A percentile compares a stretch with the other conserved stretches of the same genome.
Evolutionary conservation across 2,797 vertebrate species (phyloP).

Genomic region (Tympanoctomys barrerae): DNA sequence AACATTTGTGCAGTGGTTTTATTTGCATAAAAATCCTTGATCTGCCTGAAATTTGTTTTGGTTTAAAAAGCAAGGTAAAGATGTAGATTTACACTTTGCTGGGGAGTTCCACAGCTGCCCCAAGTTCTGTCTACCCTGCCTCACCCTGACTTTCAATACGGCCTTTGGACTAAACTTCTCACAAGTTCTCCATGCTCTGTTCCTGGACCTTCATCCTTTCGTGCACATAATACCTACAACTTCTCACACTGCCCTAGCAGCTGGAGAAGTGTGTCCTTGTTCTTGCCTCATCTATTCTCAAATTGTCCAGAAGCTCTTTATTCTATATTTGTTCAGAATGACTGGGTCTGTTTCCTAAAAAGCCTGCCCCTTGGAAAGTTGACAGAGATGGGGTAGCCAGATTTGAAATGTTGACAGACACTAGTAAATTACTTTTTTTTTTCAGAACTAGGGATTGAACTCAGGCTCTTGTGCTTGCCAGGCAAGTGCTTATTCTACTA

Average conservation of each 20-base stretch:
- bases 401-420: background rate
- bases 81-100: background rate
- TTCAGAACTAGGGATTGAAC: no score
- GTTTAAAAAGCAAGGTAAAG: constrained; percentile 45
- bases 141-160: background rate
- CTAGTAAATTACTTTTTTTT: background rate
- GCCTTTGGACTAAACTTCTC: background rate
- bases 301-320: background rate
- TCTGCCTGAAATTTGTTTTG: constrained; percentile 52
- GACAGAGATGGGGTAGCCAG: background rate
- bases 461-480: no score
- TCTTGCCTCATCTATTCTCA: background rate
- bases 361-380: background rate
- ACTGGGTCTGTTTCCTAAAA: background rate
- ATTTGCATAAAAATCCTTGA: constrained; percentile 49
- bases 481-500: no score
- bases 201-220: background rate
- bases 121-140: background rate
- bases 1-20: constrained; percentile 48
- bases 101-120: background rate
- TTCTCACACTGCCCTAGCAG: background rate
- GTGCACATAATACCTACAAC: background rate
- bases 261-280: background rate
- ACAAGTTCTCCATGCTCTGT: background rate
- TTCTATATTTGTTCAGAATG: constrained; percentile 16